A percentile compares a stretch with the other conserved stretches of the same genome.
These are phyloP conservation scores for Drosophila histrio DNA, from an alignment of 2,888 invertebrate genomes.

Conservation along the genomic window DNA sequence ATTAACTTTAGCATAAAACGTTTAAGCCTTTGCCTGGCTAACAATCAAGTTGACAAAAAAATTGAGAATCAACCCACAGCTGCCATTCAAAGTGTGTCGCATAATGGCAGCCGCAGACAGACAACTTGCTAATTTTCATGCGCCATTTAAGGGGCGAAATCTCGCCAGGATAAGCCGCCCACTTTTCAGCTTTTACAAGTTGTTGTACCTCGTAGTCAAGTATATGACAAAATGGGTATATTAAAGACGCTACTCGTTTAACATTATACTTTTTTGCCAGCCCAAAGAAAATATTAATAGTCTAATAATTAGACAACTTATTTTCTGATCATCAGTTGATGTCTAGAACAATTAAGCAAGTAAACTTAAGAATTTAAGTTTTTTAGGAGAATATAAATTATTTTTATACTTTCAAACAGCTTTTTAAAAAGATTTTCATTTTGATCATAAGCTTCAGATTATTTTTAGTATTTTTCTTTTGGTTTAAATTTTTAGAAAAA, in stretches of 20 bases:
- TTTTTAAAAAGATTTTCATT: too few relatives aligned
- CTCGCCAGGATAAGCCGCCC: conserved; percentile 23
- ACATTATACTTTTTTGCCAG: not conserved
- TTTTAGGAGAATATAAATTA: too few relatives aligned
- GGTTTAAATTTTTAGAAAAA: too few relatives aligned
- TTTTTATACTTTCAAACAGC: too few relatives aligned
- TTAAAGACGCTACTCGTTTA: not conserved
- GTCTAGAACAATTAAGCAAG: too few relatives aligned
- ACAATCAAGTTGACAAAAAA: conserved; percentile 35
- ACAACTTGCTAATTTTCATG: conserved; percentile 82
- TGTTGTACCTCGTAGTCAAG: conserved; percentile 12
- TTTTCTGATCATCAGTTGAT: too few relatives aligned
- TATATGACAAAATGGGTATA: not conserved
- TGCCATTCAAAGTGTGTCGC: conserved; percentile 74
- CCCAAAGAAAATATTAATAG: too few relatives aligned
- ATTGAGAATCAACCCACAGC: conserved; percentile 17
- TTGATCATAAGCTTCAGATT: too few relatives aligned
- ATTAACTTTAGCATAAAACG: conserved; percentile 64
- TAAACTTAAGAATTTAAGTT: too few relatives aligned
- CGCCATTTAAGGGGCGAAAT: conserved; percentile 77
- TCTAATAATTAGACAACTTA: too few relatives aligned
- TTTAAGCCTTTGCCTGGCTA: conserved; percentile 51
- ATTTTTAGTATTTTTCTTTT: too few relatives aligned
- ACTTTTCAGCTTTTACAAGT: conserved; percentile 40
- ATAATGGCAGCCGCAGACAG: conserved; percentile 73